Percentiles rank a stretch among this genome's conserved stretches.
Evolutionary conservation across 1,140 invertebrate genomes (phyloP).

Genomic region (Oryctes rhinoceros): DNA sequence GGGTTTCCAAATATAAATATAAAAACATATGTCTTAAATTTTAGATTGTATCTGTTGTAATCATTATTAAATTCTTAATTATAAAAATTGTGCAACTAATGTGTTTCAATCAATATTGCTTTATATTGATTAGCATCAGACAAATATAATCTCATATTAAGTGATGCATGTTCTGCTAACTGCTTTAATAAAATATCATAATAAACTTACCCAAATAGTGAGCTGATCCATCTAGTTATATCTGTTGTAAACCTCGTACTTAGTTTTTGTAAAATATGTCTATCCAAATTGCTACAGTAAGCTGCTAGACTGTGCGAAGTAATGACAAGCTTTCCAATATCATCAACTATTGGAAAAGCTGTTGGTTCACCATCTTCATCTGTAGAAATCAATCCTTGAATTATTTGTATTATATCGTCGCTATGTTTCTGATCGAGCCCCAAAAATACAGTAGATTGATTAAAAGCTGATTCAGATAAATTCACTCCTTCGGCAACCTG

Average conservation of each 20-base stretch:
- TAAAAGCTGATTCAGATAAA: constrained; percentile 48
- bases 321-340: constrained; percentile 72
- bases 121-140: no score
- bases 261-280: constrained; percentile 73
- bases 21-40: no score
- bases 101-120: no score
- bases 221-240: constrained; percentile 79
- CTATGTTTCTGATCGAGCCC: constrained; percentile 55
- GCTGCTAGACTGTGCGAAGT: constrained; percentile 79
- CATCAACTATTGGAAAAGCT: constrained; percentile 65
- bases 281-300: constrained; percentile 75
- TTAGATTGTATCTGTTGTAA: no score
- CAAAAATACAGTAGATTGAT: constrained; percentile 56
- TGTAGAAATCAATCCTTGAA: constrained; percentile 58
- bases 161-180: not conserved
- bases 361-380: constrained; percentile 64
- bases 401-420: constrained; percentile 57
- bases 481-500: constrained; percentile 55
- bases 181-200: not conserved
- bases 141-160: no score
- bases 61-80: no score
- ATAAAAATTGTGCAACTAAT: no score
- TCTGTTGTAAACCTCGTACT: constrained; percentile 77
- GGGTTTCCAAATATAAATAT: no score
- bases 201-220: constrained; percentile 75